A percentile compares a stretch with the other conserved stretches of the same genome.
Evolutionary conservation across 1,140 invertebrate genomes (phyloP).

Genomic region (Sitophilus oryzae): DNA sequence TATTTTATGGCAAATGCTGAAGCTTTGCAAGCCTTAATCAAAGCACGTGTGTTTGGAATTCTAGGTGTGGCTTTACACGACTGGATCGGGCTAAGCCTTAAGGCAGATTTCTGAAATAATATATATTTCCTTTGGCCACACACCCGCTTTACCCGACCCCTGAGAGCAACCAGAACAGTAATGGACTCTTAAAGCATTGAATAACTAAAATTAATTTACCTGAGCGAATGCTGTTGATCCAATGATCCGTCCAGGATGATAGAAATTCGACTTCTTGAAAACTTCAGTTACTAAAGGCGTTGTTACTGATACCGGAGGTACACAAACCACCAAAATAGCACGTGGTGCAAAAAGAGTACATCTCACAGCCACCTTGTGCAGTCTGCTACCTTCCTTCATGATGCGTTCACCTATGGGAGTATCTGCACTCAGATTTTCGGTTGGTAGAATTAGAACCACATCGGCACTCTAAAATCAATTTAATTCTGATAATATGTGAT

Average conservation of each 20-base stretch:
- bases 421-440: conserved; percentile 16
- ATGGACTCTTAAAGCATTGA: too few relatives aligned
- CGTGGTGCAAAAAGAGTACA: conserved; percentile 35
- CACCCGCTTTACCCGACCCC: too few relatives aligned
- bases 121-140: too few relatives aligned
- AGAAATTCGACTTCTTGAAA: conserved; percentile 39
- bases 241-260: conserved; percentile 39
- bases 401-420: conserved; percentile 24
- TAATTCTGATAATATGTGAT: too few relatives aligned
- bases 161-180: too few relatives aligned
- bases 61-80: too few relatives aligned
- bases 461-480: conserved; percentile 34
- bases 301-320: conserved; percentile 34
- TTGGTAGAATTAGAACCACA: conserved; percentile 33
- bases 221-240: conserved; percentile 34
- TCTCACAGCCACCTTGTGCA: conserved; percentile 30
- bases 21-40: too few relatives aligned
- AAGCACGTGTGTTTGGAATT: too few relatives aligned
- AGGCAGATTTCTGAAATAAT: too few relatives aligned
- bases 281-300: conserved; percentile 33
- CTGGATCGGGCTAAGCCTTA: too few relatives aligned
- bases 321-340: conserved; percentile 33
- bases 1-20: too few relatives aligned
- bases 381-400: conserved; percentile 31
- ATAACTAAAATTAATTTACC: conserved; percentile 18